Evolutionary conservation across 37 sponge, comb jelly and placozoan species (phyloP), one percentile per base, ranked within the genome.

Genomic region (Petrosia ficiformis): DNA sequence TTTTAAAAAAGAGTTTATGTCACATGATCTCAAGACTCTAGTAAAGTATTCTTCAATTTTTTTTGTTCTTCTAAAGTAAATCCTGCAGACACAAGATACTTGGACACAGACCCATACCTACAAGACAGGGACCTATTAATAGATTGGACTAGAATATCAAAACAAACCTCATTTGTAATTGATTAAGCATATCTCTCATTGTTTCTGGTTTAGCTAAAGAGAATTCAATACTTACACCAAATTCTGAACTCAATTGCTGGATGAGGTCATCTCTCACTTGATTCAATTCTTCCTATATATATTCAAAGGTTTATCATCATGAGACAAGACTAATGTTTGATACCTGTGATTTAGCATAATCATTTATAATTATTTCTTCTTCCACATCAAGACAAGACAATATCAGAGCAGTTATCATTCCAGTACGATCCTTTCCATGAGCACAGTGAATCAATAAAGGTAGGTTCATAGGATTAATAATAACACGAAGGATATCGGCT

Each of bases 31-130:
- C n/a, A n/a, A n/a, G n/a, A n/a, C n/a, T 80, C 64, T 22, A 81
- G 74, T 68, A 92, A 83, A 16, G 68, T 61, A 2, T 35, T 35
- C 58, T 67, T 83, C 48, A 92, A 76, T 42, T 67, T 54, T 42
- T 83, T 38, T 67, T 92, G 92, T 57, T 92, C 85, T 38, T 92
- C 73, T 11, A 30, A 3, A 22, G 81, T 71, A 64, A 92, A 92
- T 14, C 92, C 92, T 41, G 88, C 80, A 14, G 92, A 75, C 65
- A 65, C 89, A 44, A 92, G 48, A 44, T 92, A 92, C 1, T 57
- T 44, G 39, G 72, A 25, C 33, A 87, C 41, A 39, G 73, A 72
- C 31, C 92, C 92, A 83, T 92, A 92, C 70, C 92, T 92, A 70
- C 0, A 42, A n/a, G 24, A 14, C n/a, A n/a, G n/a, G n/a, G n/a